These are phyloP conservation scores for Lysiphlebus fabarum DNA, from an alignment of 1,140 invertebrate genomes.

Conservation along the genomic window DNA sequence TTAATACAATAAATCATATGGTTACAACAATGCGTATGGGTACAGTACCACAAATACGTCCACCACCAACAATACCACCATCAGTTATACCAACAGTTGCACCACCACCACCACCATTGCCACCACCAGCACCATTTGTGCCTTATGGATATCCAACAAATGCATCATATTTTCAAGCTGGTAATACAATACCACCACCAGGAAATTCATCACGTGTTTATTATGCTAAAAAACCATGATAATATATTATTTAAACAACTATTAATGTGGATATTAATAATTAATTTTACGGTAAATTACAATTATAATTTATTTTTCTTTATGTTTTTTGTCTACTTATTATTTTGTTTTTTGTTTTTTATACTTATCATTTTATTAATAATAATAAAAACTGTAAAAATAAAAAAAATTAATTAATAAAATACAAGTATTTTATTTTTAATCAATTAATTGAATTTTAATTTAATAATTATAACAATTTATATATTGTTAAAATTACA, in stretches of 20 bases:
- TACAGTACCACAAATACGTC: slow-evolving; percentile 35
- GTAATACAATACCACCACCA: slow-evolving; percentile 33
- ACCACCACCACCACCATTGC: slow-evolving; percentile 37
- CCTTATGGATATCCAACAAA: slow-evolving; percentile 46
- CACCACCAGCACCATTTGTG: slow-evolving; percentile 41
- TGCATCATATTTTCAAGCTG: slow-evolving; percentile 42
- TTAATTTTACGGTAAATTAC: neutral
- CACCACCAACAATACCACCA: slow-evolving; percentile 37
- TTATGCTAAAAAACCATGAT: slow-evolving; percentile 47
- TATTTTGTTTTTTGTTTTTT: too few relatives aligned
- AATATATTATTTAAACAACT: too few relatives aligned
- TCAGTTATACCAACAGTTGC: slow-evolving; percentile 38
- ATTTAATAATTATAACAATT: too few relatives aligned
- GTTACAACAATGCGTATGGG: slow-evolving; percentile 46
- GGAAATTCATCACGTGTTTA: slow-evolving; percentile 36
- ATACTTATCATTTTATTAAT: too few relatives aligned
- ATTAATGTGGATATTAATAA: too few relatives aligned
- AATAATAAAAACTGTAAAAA: too few relatives aligned
- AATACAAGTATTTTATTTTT: too few relatives aligned
- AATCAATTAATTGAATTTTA: too few relatives aligned
- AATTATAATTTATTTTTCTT: too few relatives aligned
- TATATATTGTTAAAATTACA: too few relatives aligned
- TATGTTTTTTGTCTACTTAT: too few relatives aligned
- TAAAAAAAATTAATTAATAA: too few relatives aligned
- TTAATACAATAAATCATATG: slow-evolving; percentile 49